Conservation (phyloP, 2,888 invertebrate species). For the Patella depressa region DNA sequence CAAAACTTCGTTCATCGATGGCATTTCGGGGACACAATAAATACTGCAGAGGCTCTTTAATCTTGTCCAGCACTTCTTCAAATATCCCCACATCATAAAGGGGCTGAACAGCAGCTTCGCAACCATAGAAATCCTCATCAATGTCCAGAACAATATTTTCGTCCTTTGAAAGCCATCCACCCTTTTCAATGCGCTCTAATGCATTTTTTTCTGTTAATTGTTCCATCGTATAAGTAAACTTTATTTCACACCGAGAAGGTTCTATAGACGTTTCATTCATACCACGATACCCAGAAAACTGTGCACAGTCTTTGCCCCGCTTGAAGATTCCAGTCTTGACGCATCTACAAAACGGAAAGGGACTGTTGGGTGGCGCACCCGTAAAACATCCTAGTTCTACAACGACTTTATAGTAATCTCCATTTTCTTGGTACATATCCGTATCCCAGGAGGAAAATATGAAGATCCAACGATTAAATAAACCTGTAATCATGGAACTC, state of each 20-base stretch:
- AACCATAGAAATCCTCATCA: constrained; percentile 53
- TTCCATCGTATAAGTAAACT: constrained; percentile 34
- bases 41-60: constrained; percentile 32
- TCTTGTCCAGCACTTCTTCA: constrained; percentile 24
- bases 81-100: constrained; percentile 39
- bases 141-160: constrained; percentile 47
- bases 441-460: constrained; percentile 51
- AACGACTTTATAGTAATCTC: constrained; percentile 17
- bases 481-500: constrained; percentile 46
- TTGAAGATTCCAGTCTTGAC: not conserved
- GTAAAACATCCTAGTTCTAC: constrained; percentile 31
- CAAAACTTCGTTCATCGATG: constrained; percentile 38
- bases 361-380: not conserved
- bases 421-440: constrained; percentile 28
- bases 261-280: constrained; percentile 2
- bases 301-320: not conserved
- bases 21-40: constrained; percentile 43
- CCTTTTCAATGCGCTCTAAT: constrained; percentile 24
- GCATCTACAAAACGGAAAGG: constrained; percentile 8
- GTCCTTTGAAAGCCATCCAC: constrained; percentile 24
- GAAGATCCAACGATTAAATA: constrained; percentile 48
- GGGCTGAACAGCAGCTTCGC: constrained; percentile 42
- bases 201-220: constrained; percentile 42
- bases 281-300: too few species aligned
- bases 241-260: constrained; percentile 39